A percentile compares a stretch with the other conserved stretches of the same genome.
These are phyloP conservation scores for Artemia sinica DNA, from an alignment of 2,888 invertebrate species.

Conservation along the genomic window DNA sequence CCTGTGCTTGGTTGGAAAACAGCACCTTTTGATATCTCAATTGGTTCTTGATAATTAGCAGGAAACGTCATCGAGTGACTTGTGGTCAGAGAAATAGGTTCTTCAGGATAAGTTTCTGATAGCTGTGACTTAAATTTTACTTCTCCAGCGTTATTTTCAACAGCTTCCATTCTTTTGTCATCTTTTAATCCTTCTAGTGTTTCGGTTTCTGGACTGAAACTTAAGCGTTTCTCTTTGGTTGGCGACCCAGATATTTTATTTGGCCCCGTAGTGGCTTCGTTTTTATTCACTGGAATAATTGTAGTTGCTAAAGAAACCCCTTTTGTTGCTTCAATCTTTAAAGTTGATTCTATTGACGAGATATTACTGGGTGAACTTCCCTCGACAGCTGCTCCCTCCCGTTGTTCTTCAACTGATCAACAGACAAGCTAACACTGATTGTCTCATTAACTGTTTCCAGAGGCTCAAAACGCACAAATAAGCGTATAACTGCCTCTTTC, in stretches of 20 bases:
- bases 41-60: conserved; percentile 41
- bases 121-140: too few species aligned
- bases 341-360: conserved; percentile 37
- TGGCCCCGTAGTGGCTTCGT: conserved; percentile 25
- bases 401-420: conserved; percentile 34
- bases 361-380: too few species aligned
- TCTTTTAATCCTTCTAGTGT: too few species aligned
- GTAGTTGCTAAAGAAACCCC: not conserved
- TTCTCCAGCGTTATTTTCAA: too few species aligned
- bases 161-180: too few species aligned
- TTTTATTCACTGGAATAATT: too few species aligned
- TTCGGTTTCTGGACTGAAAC: not conserved
- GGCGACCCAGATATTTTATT: conserved; percentile 30
- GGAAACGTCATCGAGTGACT: not conserved
- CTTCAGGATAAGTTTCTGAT: not conserved
- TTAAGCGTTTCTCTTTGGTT: conserved; percentile 25
- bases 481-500: conserved; percentile 51
- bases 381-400: conserved; percentile 44
- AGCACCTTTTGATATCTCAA: conserved; percentile 51
- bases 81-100: not conserved
- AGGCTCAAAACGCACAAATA: conserved; percentile 43
- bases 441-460: conserved; percentile 36
- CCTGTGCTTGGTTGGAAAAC: conserved; percentile 62
- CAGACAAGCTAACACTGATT: conserved; percentile 38
- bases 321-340: conserved; percentile 31